Base-by-base conservation (phyloP, 2,797 vertebrate genomes). In the Limosa lapponica region DNA sequence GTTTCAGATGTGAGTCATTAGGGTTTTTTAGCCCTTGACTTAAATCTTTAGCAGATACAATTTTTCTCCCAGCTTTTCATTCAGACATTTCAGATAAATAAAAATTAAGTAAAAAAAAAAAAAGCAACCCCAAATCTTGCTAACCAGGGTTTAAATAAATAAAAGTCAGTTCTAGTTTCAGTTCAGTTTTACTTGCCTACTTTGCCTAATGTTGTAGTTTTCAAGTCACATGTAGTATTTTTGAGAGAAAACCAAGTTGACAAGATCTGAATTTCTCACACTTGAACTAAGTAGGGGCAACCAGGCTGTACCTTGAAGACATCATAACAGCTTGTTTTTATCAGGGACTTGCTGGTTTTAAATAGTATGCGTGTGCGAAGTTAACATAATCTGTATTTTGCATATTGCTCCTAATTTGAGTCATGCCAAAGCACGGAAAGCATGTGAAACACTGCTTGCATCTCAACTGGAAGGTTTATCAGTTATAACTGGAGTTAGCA, bases 1-100 rank as follows among this genome's bases (percentile, higher is more conserved):
- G 37, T 90, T 95, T 96, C 75, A 62, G 19, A 86, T 88, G 39
- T 28, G 75, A 92, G 44, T 83, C 89, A 74, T 92, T 74, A 69
- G 61, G 61, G 25, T 93, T 91, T 95, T 84, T 69, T 46, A 79
- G 48, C 30, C 49, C 28, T 94, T 89, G 28, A 23, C 36, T 80
- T 87, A 77, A 87, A 89, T 87, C 13, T 79, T 66, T 55, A 86
- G 65, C 44, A 81, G 69, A 69, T 72, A 69, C 8, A 36, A 4
- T 55, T 94, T 81, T 91, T 83, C 34, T 85, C n/a, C n/a, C 30
- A 85, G 65, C 39, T 83, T 44, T 70, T 92, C 37, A 19, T 39
- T 93, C 34, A 83, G 51, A 54, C 44, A 25, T 93, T 87, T 83
- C 54, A 75, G 43, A 88, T 54, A 58, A 84, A 64, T 52, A 71